Conservation (phyloP, 2,888 invertebrate species). For the Euplexia lucipara region DNA sequence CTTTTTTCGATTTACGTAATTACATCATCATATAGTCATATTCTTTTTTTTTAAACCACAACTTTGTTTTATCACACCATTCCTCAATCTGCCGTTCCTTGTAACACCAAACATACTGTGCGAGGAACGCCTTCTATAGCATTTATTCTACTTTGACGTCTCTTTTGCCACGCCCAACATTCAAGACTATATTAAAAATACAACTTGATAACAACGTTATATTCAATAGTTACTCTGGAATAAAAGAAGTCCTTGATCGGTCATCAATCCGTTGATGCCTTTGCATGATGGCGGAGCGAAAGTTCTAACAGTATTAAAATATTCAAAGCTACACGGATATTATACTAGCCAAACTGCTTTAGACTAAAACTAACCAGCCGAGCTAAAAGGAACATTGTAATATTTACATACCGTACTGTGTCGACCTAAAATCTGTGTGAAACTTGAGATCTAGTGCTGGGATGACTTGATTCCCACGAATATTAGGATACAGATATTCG, state of each 20-base stretch:
- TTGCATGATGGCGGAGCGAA: conserved; percentile 21
- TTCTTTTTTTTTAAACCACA: too few relatives aligned
- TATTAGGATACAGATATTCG: conserved; percentile 12
- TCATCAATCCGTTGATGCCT: conserved; percentile 9
- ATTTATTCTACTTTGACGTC: too few relatives aligned
- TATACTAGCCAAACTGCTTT: conserved; percentile 13
- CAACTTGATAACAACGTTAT: too few relatives aligned
- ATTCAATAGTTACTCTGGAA: too few relatives aligned
- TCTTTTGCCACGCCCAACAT: too few relatives aligned
- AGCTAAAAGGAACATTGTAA: conserved; percentile 45
- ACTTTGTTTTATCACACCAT: too few relatives aligned
- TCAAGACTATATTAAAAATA: too few relatives aligned
- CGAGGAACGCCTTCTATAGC: too few relatives aligned
- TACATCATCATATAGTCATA: too few relatives aligned
- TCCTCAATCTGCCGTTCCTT: too few relatives aligned
- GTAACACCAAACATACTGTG: too few relatives aligned
- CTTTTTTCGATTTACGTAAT: too few relatives aligned
- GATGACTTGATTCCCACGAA: background rate
- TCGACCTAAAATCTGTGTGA: conserved; percentile 43
- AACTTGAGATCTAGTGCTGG: conserved; percentile 31
- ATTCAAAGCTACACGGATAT: conserved; percentile 19
- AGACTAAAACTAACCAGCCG: conserved; percentile 50
- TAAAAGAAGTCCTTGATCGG: conserved; percentile 1
- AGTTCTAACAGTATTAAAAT: conserved; percentile 37
- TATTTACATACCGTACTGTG: conserved; percentile 30